Base-by-base conservation (phyloP, 2,113 vertebrate genomes). In the Potamarius usumacintae region DNA sequence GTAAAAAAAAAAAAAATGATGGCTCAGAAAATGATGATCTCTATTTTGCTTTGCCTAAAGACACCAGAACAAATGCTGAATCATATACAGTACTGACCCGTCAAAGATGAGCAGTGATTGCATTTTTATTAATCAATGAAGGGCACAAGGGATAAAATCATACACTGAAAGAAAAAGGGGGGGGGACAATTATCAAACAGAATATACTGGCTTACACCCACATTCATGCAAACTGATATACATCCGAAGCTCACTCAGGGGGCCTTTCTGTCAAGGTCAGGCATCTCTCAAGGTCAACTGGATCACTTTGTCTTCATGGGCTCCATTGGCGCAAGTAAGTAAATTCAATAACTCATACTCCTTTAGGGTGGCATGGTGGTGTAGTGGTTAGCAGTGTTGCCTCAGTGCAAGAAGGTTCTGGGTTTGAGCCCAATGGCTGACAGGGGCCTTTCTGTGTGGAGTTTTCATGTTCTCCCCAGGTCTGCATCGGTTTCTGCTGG, bases 121-220 rank as follows among this genome's bases (percentile, higher is more conserved):
- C 58, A 85, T 85, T 86, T 85, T 52, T 76, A 76, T 85, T 85
- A 85, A 87, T 89, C 83, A 74, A 60, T 65, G 60, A 69, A 80
- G 63, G 80, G 87, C 87, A 82, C 55, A 55, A 79, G 76, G 58
- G 87, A 72, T 22, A 52, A 78, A 86, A 90, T 74, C 72, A 62
- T 34, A 81, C 53, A 69, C 22, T 81, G 48, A 85, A 82, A 74
- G 20, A 89, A 53, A 8, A 81, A 85, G 20, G 62, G 30, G 30
- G 30, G 30, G 30, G 30, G 30, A 30, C 34, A 58, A 63, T 50
- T 78, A 77, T 20, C 57, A 82, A 57, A 30, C 53, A 79, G 77
- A 25, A 53, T 79, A 18, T 57, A 79, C n/a, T 62, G 57, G 42
- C 17, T 62, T 82, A 20, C 5, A 60, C 55, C n/a, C 30, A 60